These are phyloP conservation scores for Lichenostomus cassidix DNA, from an alignment of 2,113 vertebrate genomes.

Conservation along the genomic window DNA sequence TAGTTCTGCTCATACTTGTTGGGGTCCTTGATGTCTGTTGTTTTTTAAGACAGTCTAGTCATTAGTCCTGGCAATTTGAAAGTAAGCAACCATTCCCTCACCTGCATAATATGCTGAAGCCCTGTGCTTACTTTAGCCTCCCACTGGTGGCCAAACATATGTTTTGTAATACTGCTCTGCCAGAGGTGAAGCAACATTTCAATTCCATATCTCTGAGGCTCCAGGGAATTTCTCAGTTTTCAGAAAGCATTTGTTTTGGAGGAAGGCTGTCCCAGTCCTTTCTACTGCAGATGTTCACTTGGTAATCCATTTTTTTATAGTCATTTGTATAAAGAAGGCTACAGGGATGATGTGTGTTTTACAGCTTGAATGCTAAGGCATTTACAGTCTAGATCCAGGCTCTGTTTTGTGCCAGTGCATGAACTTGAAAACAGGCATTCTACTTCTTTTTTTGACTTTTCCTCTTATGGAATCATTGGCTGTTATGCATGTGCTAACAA, in stretches of 20 bases:
- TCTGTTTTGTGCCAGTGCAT: background rate
- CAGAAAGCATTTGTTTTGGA: background rate
- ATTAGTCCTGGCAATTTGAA: background rate
- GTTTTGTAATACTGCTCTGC: background rate
- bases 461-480: background rate
- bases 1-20: background rate
- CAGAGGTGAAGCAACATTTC: background rate
- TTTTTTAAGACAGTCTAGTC: background rate
- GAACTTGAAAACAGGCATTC: background rate
- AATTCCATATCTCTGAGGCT: background rate
- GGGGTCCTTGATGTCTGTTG: background rate
- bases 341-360: background rate
- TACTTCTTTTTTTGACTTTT: background rate
- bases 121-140: background rate
- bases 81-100: background rate
- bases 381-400: background rate
- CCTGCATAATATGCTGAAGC: background rate
- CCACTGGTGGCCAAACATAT: background rate
- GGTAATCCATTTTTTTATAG: background rate
- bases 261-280: background rate
- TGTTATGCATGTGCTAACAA: background rate
- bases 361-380: background rate
- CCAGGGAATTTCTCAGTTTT: background rate
- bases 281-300: background rate
- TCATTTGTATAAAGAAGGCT: background rate